These are phyloP conservation scores for Metallyticus violacea DNA, from an alignment of 2,888 invertebrate genomes.

Conservation along the genomic window DNA sequence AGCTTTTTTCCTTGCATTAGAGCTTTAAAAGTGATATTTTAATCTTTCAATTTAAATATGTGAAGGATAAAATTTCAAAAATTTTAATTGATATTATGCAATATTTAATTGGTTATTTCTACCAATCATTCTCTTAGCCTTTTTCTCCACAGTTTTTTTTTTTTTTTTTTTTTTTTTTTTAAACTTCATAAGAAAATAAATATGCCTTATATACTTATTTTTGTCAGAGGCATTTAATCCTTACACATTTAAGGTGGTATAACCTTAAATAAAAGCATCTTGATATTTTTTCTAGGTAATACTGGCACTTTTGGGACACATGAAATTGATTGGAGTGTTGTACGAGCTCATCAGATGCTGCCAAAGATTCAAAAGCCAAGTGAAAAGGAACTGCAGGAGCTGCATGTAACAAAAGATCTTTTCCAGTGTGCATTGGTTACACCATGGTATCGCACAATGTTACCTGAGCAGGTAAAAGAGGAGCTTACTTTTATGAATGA, in stretches of 20 bases:
- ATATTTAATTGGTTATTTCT: no score
- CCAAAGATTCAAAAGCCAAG: slow-evolving; percentile 35
- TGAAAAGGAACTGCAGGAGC: slow-evolving; percentile 50
- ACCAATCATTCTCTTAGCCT: no score
- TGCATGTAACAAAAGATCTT: slow-evolving; percentile 56
- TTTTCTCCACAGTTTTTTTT: no score
- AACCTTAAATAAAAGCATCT: slow-evolving; percentile 31
- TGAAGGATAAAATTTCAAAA: no score
- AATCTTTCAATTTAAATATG: no score
- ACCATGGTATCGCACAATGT: slow-evolving; percentile 67
- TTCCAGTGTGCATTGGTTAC: slow-evolving; percentile 75
- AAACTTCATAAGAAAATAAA: no score
- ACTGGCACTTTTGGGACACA: slow-evolving; percentile 31
- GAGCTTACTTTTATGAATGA: neutral
- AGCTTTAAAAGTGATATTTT: no score
- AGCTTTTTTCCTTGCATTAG: no score
- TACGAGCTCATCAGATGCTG: slow-evolving; percentile 51
- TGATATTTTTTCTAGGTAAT: slow-evolving; percentile 50
- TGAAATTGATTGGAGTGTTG: slow-evolving; percentile 61
- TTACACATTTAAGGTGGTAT: neutral
- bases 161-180: no score
- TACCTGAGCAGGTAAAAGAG: slow-evolving; percentile 12
- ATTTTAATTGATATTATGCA: no score
- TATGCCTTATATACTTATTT: no score
- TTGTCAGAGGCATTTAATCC: no score